A percentile compares a stretch with the other conserved stretches of the same genome.
phyloP scores from a whole-genome alignment of 1,140 invertebrate species.

The Leptopilina boulardi region DNA sequence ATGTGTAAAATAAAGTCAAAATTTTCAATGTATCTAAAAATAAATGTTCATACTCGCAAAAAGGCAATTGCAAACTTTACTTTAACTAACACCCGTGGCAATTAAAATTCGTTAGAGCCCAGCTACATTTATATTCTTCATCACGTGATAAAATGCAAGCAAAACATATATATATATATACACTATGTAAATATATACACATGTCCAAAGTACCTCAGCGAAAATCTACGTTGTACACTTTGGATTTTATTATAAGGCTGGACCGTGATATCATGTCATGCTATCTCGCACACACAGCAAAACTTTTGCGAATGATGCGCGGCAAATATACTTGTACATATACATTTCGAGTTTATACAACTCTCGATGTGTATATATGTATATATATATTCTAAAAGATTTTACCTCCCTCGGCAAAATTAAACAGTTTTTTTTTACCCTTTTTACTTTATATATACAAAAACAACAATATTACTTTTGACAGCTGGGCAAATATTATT shows the following conservation, averaged over 20 bases:
- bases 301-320: slow-evolving; percentile 43
- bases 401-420: slow-evolving; percentile 14
- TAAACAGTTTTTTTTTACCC: neutral
- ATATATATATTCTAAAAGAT: slow-evolving; percentile 6
- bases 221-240: slow-evolving; percentile 60
- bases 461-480: neutral
- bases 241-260: slow-evolving; percentile 67
- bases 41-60: no score
- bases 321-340: slow-evolving; percentile 50
- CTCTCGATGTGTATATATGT: no score
- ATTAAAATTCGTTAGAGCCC: slow-evolving; percentile 29
- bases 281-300: slow-evolving; percentile 52
- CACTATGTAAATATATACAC: neutral
- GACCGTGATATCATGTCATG: slow-evolving; percentile 42
- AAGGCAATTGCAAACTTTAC: neutral
- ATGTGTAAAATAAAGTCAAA: neutral
- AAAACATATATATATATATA: slow-evolving; percentile 18
- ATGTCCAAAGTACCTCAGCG: slow-evolving; percentile 43
- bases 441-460: slow-evolving; percentile 10
- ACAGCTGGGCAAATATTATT: neutral
- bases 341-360: slow-evolving; percentile 56
- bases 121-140: slow-evolving; percentile 20
- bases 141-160: slow-evolving; percentile 10
- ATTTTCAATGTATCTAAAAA: neutral
- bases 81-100: neutral